Evolutionary conservation across 2,797 vertebrate genomes (phyloP), one percentile per base, ranked within the genome.

Genomic region (Platyrinchus mystaceus): DNA sequence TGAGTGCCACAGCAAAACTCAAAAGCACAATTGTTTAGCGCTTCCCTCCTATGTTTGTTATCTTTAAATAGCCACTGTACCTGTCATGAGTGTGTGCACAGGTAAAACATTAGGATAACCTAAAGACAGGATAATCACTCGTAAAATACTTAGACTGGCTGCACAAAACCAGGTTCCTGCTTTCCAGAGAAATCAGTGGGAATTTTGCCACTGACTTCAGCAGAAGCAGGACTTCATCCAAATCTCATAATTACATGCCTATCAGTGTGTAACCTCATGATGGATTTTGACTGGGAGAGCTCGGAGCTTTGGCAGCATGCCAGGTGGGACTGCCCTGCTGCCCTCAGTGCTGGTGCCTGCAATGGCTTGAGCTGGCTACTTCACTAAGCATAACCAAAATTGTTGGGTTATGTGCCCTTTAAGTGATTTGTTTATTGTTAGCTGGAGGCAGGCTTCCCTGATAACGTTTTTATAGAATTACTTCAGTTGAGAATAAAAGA

Each of bases 361-460:
- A 50, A 27, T 17, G 43, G 28, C 0, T 0, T 9, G 12, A 28
- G 37, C 39, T 78, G 53, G 9, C 36, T 58, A 10, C 43, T 62
- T 43, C 58, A 22, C n/a, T 10, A 17, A 41, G 21, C 36, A 34
- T 9, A 6, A 8, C 8, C 62, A 63, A 32, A 60, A 34, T 6
- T 22, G 14, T 34, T 59, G 6, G 0, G 15, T 59, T 62, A 14
- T 0, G 0, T 10, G 37, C 14, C 60, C 26, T 28, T 9, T 12
- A 21, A 52, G 26, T 20, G 5, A 47, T 27, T 78, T 41, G 8
- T 22, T 63, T 55, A 32, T 74, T 50, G 24, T 17, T 55, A 60
- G 60, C 28, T 46, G 59, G 10, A 74, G 56, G 26, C 21, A 23
- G n/a, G 26, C 13, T 84, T 87, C 23, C 34, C 4, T 2, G 9